Evolutionary conservation across 2,113 vertebrate genomes (phyloP).

Genomic region (Lepisosteus oculatus): DNA sequence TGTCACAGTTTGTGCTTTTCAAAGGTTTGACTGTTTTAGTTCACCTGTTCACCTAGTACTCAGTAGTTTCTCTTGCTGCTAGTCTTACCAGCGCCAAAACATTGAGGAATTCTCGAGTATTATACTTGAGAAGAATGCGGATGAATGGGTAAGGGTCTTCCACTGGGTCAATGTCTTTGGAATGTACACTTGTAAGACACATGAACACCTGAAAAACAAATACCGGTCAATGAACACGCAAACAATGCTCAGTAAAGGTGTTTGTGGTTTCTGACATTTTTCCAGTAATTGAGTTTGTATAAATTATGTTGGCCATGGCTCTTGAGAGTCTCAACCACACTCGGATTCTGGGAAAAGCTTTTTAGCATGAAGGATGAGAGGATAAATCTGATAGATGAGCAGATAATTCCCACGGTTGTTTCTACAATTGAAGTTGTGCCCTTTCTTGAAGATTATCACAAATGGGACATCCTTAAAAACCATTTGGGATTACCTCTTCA

Average conservation of each 20-base stretch:
- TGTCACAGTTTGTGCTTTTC: neutral
- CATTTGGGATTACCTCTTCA: no score
- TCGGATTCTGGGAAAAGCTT: no score
- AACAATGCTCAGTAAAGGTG: no score
- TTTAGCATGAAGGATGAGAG: no score
- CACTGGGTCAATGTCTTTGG: slow-evolving; percentile 5
- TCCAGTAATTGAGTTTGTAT: neutral
- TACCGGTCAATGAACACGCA: no score
- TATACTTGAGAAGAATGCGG: slow-evolving; percentile 23
- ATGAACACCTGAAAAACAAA: slow-evolving; percentile 23
- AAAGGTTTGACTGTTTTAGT: neutral
- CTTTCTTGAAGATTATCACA: no score
- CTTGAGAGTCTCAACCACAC: neutral
- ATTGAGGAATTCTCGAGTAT: slow-evolving; percentile 31
- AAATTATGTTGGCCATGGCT: no score
- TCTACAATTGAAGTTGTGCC: no score
- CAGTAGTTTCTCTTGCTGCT: neutral
- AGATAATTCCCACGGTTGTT: no score
- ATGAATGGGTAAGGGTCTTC: slow-evolving; percentile 21
- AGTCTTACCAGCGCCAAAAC: slow-evolving; percentile 26
- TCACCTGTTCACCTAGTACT: neutral
- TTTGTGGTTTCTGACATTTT: neutral
- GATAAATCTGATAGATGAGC: no score
- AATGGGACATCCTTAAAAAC: no score
- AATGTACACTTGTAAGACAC: slow-evolving; percentile 15